Conservation (phyloP, 2,888 invertebrate genomes). For the Nymphalis urticae region DNA sequence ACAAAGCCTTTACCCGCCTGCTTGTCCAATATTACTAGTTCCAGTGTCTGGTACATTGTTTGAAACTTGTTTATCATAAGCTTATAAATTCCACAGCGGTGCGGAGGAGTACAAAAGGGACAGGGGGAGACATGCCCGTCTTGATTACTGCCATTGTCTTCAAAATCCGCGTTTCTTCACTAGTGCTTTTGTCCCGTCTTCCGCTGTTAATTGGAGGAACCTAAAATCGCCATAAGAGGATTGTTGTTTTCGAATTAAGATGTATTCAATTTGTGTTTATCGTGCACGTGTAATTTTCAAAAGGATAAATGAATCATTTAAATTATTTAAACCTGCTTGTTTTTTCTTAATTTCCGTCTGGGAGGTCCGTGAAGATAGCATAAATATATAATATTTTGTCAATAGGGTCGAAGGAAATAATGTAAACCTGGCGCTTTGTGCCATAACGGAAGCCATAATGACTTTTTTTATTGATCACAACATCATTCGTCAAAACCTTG, state of each 20-base stretch:
- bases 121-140: conserved; percentile 47
- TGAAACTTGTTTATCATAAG: conserved; percentile 43
- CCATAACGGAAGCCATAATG: conserved; percentile 34
- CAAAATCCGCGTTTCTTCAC: conserved; percentile 60
- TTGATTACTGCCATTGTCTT: conserved; percentile 73
- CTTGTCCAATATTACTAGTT: conserved; percentile 24
- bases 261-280: conserved; percentile 19
- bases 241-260: conserved; percentile 21
- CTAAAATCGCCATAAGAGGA: conserved; percentile 31
- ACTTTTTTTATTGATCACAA: conserved; percentile 33
- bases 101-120: conserved; percentile 35
- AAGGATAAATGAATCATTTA: too few species aligned
- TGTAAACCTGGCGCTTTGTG: conserved; percentile 25
- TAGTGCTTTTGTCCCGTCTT: conserved; percentile 57
- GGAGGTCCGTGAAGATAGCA: background rate
- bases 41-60: conserved; percentile 30
- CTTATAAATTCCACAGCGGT: conserved; percentile 57
- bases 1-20: conserved; percentile 16
- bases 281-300: background rate
- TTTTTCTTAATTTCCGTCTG: background rate
- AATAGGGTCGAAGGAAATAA: conserved; percentile 24
- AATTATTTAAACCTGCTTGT: too few species aligned
- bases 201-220: conserved; percentile 45
- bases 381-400: conserved; percentile 11
- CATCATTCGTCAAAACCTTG: conserved; percentile 29